These are phyloP conservation scores for Adelges cooleyi DNA, from an alignment of 1,140 invertebrate species.

Conservation along the genomic window DNA sequence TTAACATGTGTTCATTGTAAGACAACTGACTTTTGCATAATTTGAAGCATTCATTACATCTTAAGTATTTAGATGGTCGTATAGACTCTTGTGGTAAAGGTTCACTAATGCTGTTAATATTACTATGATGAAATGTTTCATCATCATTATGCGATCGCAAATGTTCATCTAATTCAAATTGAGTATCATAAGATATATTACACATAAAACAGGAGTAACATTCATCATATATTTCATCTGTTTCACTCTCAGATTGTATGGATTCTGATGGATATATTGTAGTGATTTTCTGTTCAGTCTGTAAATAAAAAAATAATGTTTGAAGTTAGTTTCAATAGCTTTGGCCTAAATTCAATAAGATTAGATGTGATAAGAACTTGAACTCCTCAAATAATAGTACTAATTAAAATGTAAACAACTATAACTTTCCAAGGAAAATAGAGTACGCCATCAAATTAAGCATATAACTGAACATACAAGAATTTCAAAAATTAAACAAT, in stretches of 20 bases:
- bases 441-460: too few relatives aligned
- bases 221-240: conserved; percentile 8
- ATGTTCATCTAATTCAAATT: conserved; percentile 2
- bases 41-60: conserved; percentile 12
- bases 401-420: too few relatives aligned
- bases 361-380: too few relatives aligned
- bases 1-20: conserved; percentile 42
- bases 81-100: conserved; percentile 9
- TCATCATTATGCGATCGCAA: conserved; percentile 10
- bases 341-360: too few relatives aligned
- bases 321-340: too few relatives aligned
- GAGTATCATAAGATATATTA: conserved; percentile 20
- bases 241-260: background rate
- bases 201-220: conserved; percentile 28
- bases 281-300: background rate
- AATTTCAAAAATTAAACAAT: too few relatives aligned
- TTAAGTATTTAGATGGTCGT: conserved; percentile 7
- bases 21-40: conserved; percentile 26
- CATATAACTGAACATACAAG: too few relatives aligned
- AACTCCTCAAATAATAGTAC: too few relatives aligned
- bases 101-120: conserved; percentile 20
- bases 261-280: background rate
- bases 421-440: too few relatives aligned
- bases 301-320: too few relatives aligned
- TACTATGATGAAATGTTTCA: conserved; percentile 21